Conservation (phyloP, 1,140 invertebrate genomes). For the Camponotus pennsylvanicus region DNA sequence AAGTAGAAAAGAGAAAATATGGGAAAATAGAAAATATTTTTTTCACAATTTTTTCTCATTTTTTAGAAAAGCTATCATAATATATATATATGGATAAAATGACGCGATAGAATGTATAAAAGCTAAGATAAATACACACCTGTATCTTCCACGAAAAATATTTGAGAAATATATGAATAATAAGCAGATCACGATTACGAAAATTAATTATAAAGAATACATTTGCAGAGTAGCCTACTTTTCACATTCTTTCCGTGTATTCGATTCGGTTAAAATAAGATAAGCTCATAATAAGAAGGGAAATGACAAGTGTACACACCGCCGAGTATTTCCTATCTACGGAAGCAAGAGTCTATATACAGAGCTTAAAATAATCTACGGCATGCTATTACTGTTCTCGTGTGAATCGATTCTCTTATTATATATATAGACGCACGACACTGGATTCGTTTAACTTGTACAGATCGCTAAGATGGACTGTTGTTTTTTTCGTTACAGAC, state of each 20-base stretch:
- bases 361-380: slow-evolving; percentile 61
- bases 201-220: background rate
- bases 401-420: slow-evolving; percentile 64
- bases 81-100: no score
- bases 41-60: background rate
- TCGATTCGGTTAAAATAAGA: slow-evolving; percentile 49
- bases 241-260: background rate
- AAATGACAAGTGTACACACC: slow-evolving; percentile 40
- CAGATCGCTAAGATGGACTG: slow-evolving; percentile 11
- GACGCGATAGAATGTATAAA: background rate
- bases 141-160: background rate
- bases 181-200: background rate
- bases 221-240: background rate
- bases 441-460: background rate
- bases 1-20: background rate
- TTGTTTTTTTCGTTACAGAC: slow-evolving; percentile 75
- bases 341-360: slow-evolving; percentile 64
- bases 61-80: background rate
- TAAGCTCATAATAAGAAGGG: slow-evolving; percentile 50
- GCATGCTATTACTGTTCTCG: slow-evolving; percentile 19
- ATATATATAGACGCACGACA: slow-evolving; percentile 38
- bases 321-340: slow-evolving; percentile 49
- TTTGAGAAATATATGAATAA: background rate
- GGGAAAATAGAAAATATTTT: background rate
- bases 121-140: background rate